Conservation (phyloP, 1,140 invertebrate genomes). For the Aphis craccivora region DNA sequence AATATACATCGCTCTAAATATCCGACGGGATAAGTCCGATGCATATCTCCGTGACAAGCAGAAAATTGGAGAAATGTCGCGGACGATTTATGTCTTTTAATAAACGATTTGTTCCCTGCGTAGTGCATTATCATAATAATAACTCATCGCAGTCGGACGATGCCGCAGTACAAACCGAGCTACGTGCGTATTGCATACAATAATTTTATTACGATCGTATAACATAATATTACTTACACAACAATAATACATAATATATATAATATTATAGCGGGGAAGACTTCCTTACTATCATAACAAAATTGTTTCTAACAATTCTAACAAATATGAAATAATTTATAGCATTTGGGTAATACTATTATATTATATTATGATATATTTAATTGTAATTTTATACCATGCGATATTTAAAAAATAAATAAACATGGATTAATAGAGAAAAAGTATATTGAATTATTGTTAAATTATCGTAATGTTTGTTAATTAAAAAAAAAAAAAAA, state of each 20-base stretch:
- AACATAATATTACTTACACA: not conserved
- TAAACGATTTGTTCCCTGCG: not conserved
- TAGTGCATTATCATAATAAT: constrained; percentile 7
- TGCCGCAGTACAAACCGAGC: not conserved
- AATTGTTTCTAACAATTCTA: no score
- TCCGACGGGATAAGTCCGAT: constrained; percentile 16
- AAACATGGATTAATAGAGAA: no score
- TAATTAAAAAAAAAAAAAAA: no score
- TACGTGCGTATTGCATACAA: not conserved
- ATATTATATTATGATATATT: no score
- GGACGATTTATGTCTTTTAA: constrained; percentile 42
- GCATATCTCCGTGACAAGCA: constrained; percentile 22
- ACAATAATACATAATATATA: not conserved
- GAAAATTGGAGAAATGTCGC: constrained; percentile 31
- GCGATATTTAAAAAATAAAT: no score
- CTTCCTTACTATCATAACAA: no score
- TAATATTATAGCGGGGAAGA: no score
- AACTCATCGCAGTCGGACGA: not conserved
- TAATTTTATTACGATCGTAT: not conserved
- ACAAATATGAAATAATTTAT: no score
- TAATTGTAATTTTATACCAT: no score
- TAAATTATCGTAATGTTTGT: no score
- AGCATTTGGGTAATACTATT: no score
- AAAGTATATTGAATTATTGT: no score
- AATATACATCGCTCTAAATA: not conserved